Percentiles rank a stretch among this genome's conserved stretches.
Evolutionary conservation across 1,140 invertebrate species (phyloP).

Genomic region (Dendroctonus ponderosae): DNA sequence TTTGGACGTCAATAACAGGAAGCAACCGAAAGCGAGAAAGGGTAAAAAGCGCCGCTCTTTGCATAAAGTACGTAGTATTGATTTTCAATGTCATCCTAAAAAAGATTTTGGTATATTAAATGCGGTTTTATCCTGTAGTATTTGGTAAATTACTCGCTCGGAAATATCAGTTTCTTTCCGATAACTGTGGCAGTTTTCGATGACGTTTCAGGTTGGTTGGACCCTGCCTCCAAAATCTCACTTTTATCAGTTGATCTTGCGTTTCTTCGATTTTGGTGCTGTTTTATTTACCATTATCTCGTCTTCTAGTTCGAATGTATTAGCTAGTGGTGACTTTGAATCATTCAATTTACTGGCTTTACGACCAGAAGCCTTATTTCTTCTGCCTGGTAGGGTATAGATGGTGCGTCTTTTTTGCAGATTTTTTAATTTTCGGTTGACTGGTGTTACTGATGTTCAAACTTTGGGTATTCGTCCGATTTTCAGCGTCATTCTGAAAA

Average conservation of each 20-base stretch:
- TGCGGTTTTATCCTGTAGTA: not conserved
- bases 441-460: no score
- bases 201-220: not conserved
- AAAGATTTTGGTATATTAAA: not conserved
- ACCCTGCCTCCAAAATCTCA: not conserved
- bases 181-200: not conserved
- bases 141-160: not conserved
- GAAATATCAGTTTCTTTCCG: not conserved
- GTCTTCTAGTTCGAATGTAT: not conserved
- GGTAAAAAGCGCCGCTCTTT: not conserved
- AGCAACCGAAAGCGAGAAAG: no score
- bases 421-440: not conserved
- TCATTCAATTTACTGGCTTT: no score
- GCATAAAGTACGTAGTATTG: not conserved
- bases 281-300: not conserved
- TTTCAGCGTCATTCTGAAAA: not conserved
- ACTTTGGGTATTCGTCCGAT: not conserved
- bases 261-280: no score
- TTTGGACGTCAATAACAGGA: not conserved
- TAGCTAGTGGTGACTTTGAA: not conserved
- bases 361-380: not conserved
- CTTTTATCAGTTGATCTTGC: not conserved
- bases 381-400: not conserved
- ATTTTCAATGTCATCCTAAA: not conserved
- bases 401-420: not conserved